Evolutionary conservation across 2,113 vertebrate genomes (phyloP).

Genomic region (Glareola pratincola): DNA sequence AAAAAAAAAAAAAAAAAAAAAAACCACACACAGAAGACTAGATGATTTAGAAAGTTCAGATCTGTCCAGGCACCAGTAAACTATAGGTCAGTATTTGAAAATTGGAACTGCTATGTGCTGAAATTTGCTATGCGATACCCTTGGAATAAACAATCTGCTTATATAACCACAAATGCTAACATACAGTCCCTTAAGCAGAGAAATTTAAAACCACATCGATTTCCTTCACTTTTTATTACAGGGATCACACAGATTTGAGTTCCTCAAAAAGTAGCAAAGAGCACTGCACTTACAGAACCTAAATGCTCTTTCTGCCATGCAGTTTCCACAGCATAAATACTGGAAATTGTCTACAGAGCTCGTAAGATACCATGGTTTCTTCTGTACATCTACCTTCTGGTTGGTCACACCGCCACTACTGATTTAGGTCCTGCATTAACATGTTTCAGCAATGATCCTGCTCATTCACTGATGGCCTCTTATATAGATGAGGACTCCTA

Average conservation of each 20-base stretch:
- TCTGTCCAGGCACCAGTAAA: background rate
- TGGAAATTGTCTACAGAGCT: background rate
- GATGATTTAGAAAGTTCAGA: background rate
- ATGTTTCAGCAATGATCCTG: background rate
- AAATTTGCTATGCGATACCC: background rate
- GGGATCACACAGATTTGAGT: background rate
- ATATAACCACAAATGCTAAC: background rate
- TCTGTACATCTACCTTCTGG: background rate
- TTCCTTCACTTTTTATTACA: background rate
- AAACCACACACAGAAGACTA: too few relatives aligned
- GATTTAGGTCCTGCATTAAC: background rate
- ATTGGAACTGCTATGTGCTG: background rate
- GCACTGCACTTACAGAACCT: background rate
- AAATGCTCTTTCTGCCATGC: background rate
- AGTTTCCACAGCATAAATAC: background rate
- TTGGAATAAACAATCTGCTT: background rate
- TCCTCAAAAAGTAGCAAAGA: background rate
- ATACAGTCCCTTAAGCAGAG: background rate
- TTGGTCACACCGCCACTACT: background rate
- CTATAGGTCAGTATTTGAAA: background rate
- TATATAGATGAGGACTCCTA: background rate
- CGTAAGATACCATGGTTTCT: accelerated
- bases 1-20: background rate
- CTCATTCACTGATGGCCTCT: background rate
- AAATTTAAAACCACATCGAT: background rate